Conservation (phyloP, 2,888 invertebrate species). For the Timema podura region DNA sequence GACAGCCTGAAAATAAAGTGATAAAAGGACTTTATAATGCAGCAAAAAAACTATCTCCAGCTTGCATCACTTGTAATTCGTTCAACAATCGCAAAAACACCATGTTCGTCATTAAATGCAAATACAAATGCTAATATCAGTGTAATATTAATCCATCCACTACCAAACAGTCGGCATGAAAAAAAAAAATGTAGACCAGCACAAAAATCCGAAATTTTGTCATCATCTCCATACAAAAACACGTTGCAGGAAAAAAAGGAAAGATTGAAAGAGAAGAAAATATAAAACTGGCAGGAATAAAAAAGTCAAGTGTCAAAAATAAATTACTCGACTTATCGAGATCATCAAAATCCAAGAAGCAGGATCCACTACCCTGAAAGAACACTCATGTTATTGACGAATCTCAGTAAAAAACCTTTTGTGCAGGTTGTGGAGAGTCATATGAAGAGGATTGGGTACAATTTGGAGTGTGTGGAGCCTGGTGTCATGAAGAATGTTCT, state of each 20-base stretch:
- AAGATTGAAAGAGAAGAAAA: background rate
- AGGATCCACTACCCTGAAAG: background rate
- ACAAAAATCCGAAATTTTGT: background rate
- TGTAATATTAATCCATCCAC: background rate
- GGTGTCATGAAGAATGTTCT: conserved; percentile 4
- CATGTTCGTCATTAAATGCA: too few relatives aligned
- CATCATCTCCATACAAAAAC: conserved; percentile 3
- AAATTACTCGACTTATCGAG: background rate
- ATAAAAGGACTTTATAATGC: background rate
- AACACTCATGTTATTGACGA: background rate
- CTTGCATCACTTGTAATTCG: too few relatives aligned
- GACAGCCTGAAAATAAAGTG: background rate
- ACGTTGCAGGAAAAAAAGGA: background rate
- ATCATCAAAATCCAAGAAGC: background rate
- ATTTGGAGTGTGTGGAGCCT: background rate
- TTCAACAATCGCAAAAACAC: too few relatives aligned
- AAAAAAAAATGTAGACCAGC: background rate
- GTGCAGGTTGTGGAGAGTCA: background rate
- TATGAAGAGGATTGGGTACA: conserved; percentile 2
- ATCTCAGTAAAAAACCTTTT: background rate
- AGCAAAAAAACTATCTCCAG: too few relatives aligned
- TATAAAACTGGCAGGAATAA: background rate
- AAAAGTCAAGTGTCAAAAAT: too few relatives aligned
- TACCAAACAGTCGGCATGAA: background rate
- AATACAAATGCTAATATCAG: background rate